phyloP scores from a whole-genome alignment of 2,797 vertebrate genomes.

The Thalassophryne amazonica region DNA sequence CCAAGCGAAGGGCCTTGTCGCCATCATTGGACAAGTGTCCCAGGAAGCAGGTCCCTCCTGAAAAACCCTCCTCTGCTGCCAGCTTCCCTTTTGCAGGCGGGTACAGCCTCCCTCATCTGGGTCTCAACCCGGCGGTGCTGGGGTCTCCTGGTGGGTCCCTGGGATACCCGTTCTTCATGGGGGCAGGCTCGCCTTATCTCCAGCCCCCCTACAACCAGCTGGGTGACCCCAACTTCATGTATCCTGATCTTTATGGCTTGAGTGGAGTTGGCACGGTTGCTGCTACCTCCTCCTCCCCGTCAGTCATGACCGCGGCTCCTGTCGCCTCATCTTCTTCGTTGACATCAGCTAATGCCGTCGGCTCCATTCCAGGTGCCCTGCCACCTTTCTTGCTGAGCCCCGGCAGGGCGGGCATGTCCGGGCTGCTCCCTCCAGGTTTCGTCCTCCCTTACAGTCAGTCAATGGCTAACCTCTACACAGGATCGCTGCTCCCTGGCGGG shows the following conservation, averaged over 20 bases:
- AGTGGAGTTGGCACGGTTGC: slow-evolving; percentile 69
- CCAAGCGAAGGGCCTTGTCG: slow-evolving; percentile 83
- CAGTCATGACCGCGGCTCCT: slow-evolving; percentile 73
- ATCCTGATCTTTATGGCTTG: slow-evolving; percentile 82
- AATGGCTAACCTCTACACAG: slow-evolving; percentile 86
- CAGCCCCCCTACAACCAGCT: slow-evolving; percentile 84
- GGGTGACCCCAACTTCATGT: slow-evolving; percentile 85
- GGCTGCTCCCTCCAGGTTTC: slow-evolving; percentile 83
- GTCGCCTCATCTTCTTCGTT: slow-evolving; percentile 76
- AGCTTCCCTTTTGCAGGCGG: slow-evolving; percentile 83
- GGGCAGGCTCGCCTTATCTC: slow-evolving; percentile 85
- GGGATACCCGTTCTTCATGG: slow-evolving; percentile 86
- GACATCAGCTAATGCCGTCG: slow-evolving; percentile 38
- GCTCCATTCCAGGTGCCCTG: slow-evolving; percentile 77
- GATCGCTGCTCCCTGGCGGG: slow-evolving; percentile 81
- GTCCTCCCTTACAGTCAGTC: slow-evolving; percentile 87
- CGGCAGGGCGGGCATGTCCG: slow-evolving; percentile 75
- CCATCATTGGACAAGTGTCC: slow-evolving; percentile 72
- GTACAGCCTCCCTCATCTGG: slow-evolving; percentile 84
- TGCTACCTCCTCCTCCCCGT: slow-evolving; percentile 73
- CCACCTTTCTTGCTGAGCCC: slow-evolving; percentile 88
- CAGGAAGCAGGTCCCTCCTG: slow-evolving; percentile 74
- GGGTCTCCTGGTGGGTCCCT: slow-evolving; percentile 83
- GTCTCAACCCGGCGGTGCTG: slow-evolving; percentile 82
- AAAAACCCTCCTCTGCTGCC: slow-evolving; percentile 77